These are phyloP conservation scores for Caenorhabditis virilis DNA, from an alignment of 2,888 invertebrate genomes.

Conservation along the genomic window DNA sequence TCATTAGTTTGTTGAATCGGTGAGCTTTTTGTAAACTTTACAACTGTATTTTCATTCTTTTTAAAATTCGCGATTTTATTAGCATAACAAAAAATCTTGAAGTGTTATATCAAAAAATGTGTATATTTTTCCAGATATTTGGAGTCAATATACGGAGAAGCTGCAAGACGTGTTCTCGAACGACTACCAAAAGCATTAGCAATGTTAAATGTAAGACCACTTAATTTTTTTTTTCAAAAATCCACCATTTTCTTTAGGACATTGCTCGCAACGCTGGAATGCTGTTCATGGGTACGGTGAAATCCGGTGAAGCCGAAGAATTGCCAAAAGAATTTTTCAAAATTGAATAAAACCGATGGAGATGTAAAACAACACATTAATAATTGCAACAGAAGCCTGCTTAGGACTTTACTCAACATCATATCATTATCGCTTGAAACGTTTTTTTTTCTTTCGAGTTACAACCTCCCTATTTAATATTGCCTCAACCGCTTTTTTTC, in stretches of 20 bases:
- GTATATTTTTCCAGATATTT: slow-evolving; percentile 54
- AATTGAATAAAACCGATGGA: slow-evolving; percentile 27
- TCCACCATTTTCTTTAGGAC: slow-evolving; percentile 10
- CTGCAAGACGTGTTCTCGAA: slow-evolving; percentile 47
- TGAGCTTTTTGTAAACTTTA: slow-evolving; percentile 6
- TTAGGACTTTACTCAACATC: slow-evolving; percentile 29
- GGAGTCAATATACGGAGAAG: slow-evolving; percentile 60
- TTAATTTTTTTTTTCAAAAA: neutral
- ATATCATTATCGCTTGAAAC: slow-evolving; percentile 40
- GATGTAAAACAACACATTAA: neutral
- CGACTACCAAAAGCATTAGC: slow-evolving; percentile 51
- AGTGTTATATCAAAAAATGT: neutral
- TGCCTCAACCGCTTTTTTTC: too few relatives aligned
- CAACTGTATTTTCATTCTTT: neutral
- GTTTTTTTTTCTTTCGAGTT: slow-evolving; percentile 3
- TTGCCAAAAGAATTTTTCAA: slow-evolving; percentile 64
- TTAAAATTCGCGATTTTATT: neutral
- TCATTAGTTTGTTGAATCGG: slow-evolving; percentile 38
- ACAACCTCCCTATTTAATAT: too few relatives aligned
- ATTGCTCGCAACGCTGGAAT: slow-evolving; percentile 52
- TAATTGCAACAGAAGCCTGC: neutral
- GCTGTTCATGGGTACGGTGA: slow-evolving; percentile 59
- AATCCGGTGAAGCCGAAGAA: slow-evolving; percentile 52
- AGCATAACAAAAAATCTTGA: neutral
- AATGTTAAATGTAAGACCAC: slow-evolving; percentile 41